Conservation (phyloP, 2,888 invertebrate species). For the Luperina nickerlii region DNA sequence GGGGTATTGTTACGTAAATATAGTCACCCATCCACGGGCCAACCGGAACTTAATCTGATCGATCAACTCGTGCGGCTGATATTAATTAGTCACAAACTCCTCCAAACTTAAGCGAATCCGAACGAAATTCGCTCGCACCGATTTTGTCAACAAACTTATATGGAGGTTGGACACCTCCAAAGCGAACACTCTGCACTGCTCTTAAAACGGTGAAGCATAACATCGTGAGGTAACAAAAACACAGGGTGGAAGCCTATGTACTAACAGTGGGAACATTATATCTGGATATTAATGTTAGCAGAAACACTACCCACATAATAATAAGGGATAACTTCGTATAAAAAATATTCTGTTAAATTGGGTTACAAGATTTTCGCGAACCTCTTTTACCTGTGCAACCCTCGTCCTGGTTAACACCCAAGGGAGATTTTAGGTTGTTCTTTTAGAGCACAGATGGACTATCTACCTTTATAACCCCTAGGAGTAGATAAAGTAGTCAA, state of each 20-base stretch:
- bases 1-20: too few species aligned
- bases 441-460: constrained; percentile 23
- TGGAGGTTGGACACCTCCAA: not conserved
- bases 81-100: too few species aligned
- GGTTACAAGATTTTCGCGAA: constrained; percentile 16
- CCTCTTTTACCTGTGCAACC: constrained; percentile 7
- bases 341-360: constrained; percentile 10
- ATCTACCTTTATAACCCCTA: not conserved
- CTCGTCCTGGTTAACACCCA: not conserved
- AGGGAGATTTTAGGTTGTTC: constrained; percentile 1
- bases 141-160: not conserved
- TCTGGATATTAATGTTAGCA: not conserved
- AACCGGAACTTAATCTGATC: too few species aligned
- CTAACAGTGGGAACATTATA: not conserved
- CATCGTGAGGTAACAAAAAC: too few species aligned
- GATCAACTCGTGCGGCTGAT: too few species aligned
- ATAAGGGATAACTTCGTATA: not conserved
- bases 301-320: too few species aligned
- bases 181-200: too few species aligned
- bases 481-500: not conserved
- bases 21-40: too few species aligned
- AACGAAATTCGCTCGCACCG: not conserved
- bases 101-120: too few species aligned
- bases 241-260: not conserved
- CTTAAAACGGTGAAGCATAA: not conserved